These are phyloP conservation scores for Agapornis roseicollis DNA, from an alignment of 2,113 vertebrate species.

Conservation along the genomic window DNA sequence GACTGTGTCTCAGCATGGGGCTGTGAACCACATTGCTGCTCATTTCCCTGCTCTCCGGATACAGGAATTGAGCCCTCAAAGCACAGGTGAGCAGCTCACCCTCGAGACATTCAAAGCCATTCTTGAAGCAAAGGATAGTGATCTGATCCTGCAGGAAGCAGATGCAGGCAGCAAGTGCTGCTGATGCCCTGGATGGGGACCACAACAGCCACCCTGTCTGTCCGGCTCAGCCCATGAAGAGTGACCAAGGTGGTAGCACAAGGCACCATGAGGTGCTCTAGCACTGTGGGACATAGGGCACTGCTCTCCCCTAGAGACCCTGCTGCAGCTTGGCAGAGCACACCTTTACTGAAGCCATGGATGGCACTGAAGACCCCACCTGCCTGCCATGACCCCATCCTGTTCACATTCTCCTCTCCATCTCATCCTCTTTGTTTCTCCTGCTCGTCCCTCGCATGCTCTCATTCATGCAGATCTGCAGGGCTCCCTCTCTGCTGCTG, in stretches of 20 bases:
- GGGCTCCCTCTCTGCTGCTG: neutral
- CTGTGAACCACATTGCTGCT: neutral
- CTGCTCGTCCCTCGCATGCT: neutral
- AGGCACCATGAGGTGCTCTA: neutral
- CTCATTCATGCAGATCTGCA: neutral
- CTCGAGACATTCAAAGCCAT: rapidly evolving
- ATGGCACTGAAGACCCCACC: neutral
- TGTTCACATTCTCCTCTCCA: neutral
- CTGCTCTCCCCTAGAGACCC: too few relatives aligned
- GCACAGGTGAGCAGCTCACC: neutral
- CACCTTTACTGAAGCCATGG: rapidly evolving
- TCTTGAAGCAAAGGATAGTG: neutral
- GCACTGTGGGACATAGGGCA: neutral
- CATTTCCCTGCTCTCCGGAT: neutral
- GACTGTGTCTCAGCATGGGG: neutral
- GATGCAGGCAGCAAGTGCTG: neutral
- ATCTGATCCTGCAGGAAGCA: neutral
- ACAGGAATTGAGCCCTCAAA: rapidly evolving
- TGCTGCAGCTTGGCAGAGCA: neutral
- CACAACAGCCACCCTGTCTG: neutral
- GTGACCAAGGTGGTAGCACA: neutral
- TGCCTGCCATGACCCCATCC: neutral
- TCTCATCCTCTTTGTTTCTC: neutral
- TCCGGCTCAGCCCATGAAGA: rapidly evolving
- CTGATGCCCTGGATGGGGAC: neutral